These are phyloP conservation scores for Acronicta leporina DNA, from an alignment of 2,888 invertebrate species.

Conservation along the genomic window DNA sequence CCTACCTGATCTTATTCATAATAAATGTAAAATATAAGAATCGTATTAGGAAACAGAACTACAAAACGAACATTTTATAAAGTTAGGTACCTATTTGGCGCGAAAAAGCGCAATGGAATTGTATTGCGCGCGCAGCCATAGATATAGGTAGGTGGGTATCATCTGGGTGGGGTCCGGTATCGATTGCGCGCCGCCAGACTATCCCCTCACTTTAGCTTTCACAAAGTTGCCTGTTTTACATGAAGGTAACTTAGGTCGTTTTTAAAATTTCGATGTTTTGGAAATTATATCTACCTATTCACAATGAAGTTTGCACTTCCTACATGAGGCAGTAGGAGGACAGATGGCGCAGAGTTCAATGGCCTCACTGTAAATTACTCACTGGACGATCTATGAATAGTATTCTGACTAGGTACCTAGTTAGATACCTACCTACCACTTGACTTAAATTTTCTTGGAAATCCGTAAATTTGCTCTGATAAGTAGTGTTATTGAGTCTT, in stretches of 20 bases:
- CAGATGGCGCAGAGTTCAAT: slow-evolving; percentile 62
- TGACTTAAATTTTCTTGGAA: neutral
- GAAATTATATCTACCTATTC: slow-evolving; percentile 2
- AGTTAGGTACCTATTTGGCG: slow-evolving; percentile 64
- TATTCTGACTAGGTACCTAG: slow-evolving; percentile 20
- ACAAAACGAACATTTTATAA: neutral
- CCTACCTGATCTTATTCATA: too few relatives aligned
- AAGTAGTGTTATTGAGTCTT: too few relatives aligned
- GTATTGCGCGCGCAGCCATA: slow-evolving; percentile 77
- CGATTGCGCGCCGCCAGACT: slow-evolving; percentile 75
- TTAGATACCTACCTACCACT: slow-evolving; percentile 11
- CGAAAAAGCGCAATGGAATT: slow-evolving; percentile 63
- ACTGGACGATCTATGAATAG: slow-evolving; percentile 61
- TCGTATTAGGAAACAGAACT: too few relatives aligned
- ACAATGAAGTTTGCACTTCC: slow-evolving; percentile 31
- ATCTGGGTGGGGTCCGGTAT: slow-evolving; percentile 78
- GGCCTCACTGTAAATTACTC: slow-evolving; percentile 63
- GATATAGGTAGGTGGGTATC: slow-evolving; percentile 20
- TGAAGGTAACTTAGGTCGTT: slow-evolving; percentile 63
- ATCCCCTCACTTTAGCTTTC: slow-evolving; percentile 65
- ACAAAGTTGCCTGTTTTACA: slow-evolving; percentile 67
- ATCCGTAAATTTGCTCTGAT: too few relatives aligned
- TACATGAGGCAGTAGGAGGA: slow-evolving; percentile 48
- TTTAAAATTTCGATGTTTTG: neutral
- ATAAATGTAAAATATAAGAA: too few relatives aligned